A percentile compares a stretch with the other conserved stretches of the same genome.
These are phyloP conservation scores for Chromis chromis DNA, from an alignment of 2,797 vertebrate genomes.

Conservation along the genomic window DNA sequence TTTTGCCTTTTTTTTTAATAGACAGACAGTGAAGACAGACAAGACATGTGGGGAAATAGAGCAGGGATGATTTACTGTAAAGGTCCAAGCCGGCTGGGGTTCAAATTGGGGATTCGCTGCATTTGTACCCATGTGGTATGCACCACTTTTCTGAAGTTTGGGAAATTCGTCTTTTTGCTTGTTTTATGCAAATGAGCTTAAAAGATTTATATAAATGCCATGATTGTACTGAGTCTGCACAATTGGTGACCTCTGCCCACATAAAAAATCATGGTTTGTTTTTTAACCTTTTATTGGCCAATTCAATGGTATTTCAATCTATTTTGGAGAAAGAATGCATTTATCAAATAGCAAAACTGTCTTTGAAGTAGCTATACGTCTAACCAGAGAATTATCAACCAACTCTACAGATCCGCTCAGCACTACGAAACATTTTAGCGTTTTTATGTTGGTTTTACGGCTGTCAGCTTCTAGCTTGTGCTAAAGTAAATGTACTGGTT, in stretches of 20 bases:
- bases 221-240: not conserved
- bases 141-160: not conserved
- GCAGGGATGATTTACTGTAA: too few species aligned
- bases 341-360: not conserved
- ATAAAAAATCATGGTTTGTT: not conserved
- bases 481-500: too few species aligned
- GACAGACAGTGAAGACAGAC: too few species aligned
- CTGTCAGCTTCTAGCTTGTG: too few species aligned
- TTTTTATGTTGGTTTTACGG: not conserved
- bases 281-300: not conserved
- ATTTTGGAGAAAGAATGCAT: not conserved
- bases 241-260: conserved; percentile 1
- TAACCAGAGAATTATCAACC: not conserved
- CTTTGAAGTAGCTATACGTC: not conserved
- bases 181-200: not conserved
- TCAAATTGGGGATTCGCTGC: too few species aligned
- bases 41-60: too few species aligned
- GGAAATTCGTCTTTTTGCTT: not conserved
- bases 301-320: not conserved
- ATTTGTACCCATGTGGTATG: too few species aligned
- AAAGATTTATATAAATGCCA: not conserved
- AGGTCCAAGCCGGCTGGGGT: too few species aligned
- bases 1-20: too few species aligned
- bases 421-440: not conserved
- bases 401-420: not conserved